These are phyloP conservation scores for Neostethus bicornis DNA, from an alignment of 2,797 vertebrate species.

Conservation along the genomic window DNA sequence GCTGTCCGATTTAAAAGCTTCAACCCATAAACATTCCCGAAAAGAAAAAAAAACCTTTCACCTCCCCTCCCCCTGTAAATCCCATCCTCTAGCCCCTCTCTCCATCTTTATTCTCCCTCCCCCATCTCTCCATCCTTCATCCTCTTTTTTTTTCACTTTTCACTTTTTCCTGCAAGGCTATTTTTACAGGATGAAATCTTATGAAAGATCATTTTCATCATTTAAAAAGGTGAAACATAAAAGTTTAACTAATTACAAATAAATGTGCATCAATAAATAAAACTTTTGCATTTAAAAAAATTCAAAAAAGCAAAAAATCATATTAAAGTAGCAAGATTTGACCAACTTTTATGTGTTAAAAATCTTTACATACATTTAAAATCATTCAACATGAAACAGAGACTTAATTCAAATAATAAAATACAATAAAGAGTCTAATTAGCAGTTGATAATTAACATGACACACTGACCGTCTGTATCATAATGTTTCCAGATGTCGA, in stretches of 20 bases:
- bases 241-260: too few species aligned
- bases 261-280: too few species aligned
- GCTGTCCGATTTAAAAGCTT: slow-evolving; percentile 22
- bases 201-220: too few species aligned
- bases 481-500: slow-evolving; percentile 95
- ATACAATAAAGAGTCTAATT: slow-evolving; percentile 7
- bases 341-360: too few species aligned
- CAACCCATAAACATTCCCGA: slow-evolving; percentile 29
- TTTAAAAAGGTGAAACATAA: background rate
- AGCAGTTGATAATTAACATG: background rate
- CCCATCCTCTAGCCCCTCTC: background rate
- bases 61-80: background rate
- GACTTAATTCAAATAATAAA: too few species aligned
- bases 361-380: too few species aligned
- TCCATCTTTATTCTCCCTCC: slow-evolving; percentile 13
- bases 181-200: background rate
- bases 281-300: too few species aligned
- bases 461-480: slow-evolving; percentile 90
- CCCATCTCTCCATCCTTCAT: slow-evolving; percentile 1
- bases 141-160: background rate
- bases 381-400: too few species aligned
- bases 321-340: too few species aligned
- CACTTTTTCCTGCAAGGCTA: background rate
- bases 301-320: too few species aligned
- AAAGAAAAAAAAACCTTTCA: slow-evolving; percentile 18